Percentiles rank a stretch among this genome's conserved stretches.
Conservation (phyloP, 2,888 invertebrate genomes). For the Branchipolynoe longqiensis region DNA sequence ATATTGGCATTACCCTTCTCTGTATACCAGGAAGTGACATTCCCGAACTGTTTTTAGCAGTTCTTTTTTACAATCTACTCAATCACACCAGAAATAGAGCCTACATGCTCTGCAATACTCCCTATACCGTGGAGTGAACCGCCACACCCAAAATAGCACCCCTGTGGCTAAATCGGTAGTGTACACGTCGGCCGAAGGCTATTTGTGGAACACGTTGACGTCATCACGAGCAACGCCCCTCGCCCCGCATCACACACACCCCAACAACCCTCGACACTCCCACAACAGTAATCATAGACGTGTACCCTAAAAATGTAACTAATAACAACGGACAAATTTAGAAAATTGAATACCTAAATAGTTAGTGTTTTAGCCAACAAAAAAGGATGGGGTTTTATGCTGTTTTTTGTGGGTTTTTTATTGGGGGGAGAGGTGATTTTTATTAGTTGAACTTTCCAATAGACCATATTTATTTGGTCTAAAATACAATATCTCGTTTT, state of each 20-base stretch:
- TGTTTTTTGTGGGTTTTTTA: not conserved
- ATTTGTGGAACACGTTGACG: constrained; percentile 42
- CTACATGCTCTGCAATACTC: constrained; percentile 44
- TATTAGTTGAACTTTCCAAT: no score
- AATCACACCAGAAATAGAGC: constrained; percentile 40
- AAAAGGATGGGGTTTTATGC: not conserved
- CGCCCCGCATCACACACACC: no score
- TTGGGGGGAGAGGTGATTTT: not conserved
- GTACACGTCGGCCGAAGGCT: constrained; percentile 2
- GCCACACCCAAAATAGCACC: constrained; percentile 54
- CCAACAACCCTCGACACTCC: not conserved
- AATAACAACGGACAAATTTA: no score
- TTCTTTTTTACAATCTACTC: no score
- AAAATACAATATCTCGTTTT: no score
- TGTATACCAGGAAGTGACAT: no score
- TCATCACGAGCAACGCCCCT: constrained; percentile 32
- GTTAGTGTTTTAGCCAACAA: not conserved
- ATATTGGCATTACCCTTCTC: no score
- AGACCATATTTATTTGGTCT: no score
- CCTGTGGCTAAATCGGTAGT: constrained; percentile 38
- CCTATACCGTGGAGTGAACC: not conserved
- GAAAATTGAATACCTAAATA: not conserved
- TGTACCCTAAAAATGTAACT: not conserved
- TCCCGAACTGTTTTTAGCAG: no score
- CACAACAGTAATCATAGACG: not conserved